Evolutionary conservation across 2,888 invertebrate species (phyloP).

Genomic region (Drosophila neotestacea): DNA sequence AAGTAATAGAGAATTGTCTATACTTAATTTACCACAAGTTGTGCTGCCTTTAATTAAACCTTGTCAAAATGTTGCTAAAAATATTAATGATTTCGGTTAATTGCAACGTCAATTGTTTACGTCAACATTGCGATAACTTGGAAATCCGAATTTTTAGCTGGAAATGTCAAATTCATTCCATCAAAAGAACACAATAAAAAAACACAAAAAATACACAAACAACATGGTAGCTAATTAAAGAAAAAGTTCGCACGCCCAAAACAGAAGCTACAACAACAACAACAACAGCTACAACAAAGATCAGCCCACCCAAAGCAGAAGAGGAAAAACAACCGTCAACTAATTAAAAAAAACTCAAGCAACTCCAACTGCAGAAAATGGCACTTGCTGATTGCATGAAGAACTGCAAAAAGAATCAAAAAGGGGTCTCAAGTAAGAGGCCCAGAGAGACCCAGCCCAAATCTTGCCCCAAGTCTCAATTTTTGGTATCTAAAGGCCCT

Average conservation of each 20-base stretch:
- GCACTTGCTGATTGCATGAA: constrained; percentile 58
- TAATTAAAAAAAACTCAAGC: constrained; percentile 57
- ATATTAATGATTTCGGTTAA: constrained; percentile 21
- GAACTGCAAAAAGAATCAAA: constrained; percentile 21
- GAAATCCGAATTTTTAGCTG: constrained; percentile 11
- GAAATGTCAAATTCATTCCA: constrained; percentile 56
- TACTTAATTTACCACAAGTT: not conserved
- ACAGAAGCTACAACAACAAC: constrained; percentile 14
- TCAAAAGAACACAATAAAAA: constrained; percentile 31
- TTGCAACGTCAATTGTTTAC: constrained; percentile 42
- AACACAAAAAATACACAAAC: not conserved
- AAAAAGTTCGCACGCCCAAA: constrained; percentile 52
- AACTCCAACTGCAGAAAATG: constrained; percentile 57
- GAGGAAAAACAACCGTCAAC: constrained; percentile 32
- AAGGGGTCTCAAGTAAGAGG: constrained; percentile 15
- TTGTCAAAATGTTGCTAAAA: constrained; percentile 17
- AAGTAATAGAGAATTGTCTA: not conserved
- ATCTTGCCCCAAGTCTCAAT: constrained; percentile 22
- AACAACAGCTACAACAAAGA: constrained; percentile 23
- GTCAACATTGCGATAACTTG: constrained; percentile 35
- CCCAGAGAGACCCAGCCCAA: constrained; percentile 53
- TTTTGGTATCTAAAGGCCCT: constrained; percentile 49
- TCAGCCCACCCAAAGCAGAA: constrained; percentile 6
- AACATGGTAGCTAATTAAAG: constrained; percentile 56
- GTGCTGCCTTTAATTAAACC: constrained; percentile 7